These are phyloP conservation scores for Pachyrhynchus sulphureomaculatus DNA, from an alignment of 1,140 invertebrate genomes.

Conservation along the genomic window DNA sequence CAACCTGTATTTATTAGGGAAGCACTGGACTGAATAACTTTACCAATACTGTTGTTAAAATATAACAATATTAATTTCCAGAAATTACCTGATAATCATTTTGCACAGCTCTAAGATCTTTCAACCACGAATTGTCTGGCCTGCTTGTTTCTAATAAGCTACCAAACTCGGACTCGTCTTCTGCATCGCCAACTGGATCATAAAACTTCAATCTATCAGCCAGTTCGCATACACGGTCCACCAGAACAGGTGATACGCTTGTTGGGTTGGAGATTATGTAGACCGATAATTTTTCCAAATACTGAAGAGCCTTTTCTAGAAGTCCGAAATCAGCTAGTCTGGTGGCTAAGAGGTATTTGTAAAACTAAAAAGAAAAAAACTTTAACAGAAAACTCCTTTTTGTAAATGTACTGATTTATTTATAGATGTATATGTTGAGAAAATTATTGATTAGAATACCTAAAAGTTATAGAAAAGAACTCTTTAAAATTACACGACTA, in stretches of 20 bases:
- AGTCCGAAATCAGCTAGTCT: slow-evolving; percentile 78
- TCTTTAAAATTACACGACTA: too few relatives aligned
- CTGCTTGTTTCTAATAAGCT: slow-evolving; percentile 40
- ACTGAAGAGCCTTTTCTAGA: slow-evolving; percentile 74
- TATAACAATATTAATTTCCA: too few relatives aligned
- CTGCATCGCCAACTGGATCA: slow-evolving; percentile 64
- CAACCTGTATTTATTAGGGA: too few relatives aligned
- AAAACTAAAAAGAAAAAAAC: slow-evolving; percentile 58
- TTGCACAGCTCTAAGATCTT: slow-evolving; percentile 52
- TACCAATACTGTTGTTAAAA: too few relatives aligned
- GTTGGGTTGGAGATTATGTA: slow-evolving; percentile 63
- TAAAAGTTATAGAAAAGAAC: too few relatives aligned
- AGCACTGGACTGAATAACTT: too few relatives aligned
- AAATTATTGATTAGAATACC: too few relatives aligned
- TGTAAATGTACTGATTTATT: too few relatives aligned
- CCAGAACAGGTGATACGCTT: slow-evolving; percentile 60
- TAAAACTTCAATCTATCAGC: slow-evolving; percentile 76
- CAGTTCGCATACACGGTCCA: slow-evolving; percentile 65
- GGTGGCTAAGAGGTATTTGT: slow-evolving; percentile 72
- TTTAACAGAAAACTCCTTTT: too few relatives aligned
- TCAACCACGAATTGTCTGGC: slow-evolving; percentile 58
- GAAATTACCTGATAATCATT: slow-evolving; percentile 37
- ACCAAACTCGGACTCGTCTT: slow-evolving; percentile 44
- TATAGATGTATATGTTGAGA: slow-evolving; percentile 9
- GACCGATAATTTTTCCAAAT: slow-evolving; percentile 76